phyloP scores from a whole-genome alignment of 2,888 invertebrate genomes.

The Micoletzkya japonica region DNA sequence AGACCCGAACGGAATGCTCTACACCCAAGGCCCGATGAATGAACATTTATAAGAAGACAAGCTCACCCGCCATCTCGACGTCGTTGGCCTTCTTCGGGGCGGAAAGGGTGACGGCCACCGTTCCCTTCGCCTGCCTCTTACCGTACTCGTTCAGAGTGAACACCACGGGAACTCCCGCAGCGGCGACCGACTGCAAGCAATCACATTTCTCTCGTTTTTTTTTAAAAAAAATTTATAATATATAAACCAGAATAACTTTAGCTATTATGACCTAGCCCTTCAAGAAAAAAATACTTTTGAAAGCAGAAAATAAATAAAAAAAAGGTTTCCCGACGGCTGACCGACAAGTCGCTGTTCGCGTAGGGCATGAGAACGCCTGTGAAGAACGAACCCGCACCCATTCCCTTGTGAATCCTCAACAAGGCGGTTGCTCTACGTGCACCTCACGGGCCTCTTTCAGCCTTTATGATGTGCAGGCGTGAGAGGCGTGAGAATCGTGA shows the following conservation, averaged over 20 bases:
- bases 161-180: conserved; percentile 14
- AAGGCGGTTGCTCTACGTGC: too few relatives aligned
- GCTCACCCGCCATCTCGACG: conserved; percentile 25
- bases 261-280: neutral
- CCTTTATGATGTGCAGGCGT: too few relatives aligned
- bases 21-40: neutral
- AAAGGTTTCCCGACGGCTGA: neutral
- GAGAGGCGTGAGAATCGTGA: too few relatives aligned
- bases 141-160: conserved; percentile 27
- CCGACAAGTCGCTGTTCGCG: conserved; percentile 26
- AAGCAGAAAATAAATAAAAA: neutral
- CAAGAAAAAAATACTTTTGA: neutral
- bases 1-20: neutral
- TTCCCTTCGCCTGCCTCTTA: conserved; percentile 38
- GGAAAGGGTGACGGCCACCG: conserved; percentile 38
- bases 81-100: conserved; percentile 30
- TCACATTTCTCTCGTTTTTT: neutral
- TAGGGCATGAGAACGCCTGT: conserved; percentile 79
- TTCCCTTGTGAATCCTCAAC: conserved; percentile 65
- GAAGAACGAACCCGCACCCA: conserved; percentile 74
- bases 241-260: neutral
- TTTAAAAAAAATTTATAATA: neutral
- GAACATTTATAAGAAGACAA: conserved; percentile 33
- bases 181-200: neutral
- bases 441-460: too few relatives aligned